Conservation (phyloP, 2,888 invertebrate species). For the Choreutis nemorana region DNA sequence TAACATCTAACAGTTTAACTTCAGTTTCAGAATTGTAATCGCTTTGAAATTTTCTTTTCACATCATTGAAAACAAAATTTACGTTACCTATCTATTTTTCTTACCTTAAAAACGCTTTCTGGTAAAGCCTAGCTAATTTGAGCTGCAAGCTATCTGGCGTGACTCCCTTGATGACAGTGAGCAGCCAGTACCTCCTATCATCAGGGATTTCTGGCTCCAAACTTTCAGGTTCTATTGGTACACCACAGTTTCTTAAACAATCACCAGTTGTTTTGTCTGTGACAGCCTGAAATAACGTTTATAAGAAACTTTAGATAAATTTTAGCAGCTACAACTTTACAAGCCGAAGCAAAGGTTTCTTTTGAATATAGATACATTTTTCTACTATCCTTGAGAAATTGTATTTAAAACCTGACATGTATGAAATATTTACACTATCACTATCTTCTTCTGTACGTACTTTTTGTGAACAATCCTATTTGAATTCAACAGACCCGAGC, state of each 20-base stretch:
- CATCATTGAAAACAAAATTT: too few relatives aligned
- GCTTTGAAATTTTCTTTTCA: too few relatives aligned
- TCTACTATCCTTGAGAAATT: too few relatives aligned
- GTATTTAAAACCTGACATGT: too few relatives aligned
- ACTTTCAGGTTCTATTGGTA: slow-evolving; percentile 45
- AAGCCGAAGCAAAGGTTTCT: too few relatives aligned
- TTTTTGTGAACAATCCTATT: too few relatives aligned
- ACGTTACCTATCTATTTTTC: slow-evolving; percentile 4
- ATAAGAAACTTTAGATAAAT: too few relatives aligned
- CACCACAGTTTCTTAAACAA: slow-evolving; percentile 61
- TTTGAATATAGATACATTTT: too few relatives aligned
- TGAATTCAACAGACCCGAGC: too few relatives aligned
- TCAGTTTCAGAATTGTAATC: neutral
- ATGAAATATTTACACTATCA: too few relatives aligned
- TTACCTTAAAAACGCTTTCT: slow-evolving; percentile 81
- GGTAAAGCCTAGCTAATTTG: slow-evolving; percentile 78
- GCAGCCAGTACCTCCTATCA: slow-evolving; percentile 80
- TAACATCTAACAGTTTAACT: neutral
- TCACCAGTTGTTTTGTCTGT: slow-evolving; percentile 56
- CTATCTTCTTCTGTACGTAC: too few relatives aligned
- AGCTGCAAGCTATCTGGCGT: slow-evolving; percentile 74
- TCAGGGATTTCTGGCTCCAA: slow-evolving; percentile 64
- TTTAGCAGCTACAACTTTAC: too few relatives aligned
- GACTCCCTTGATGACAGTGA: slow-evolving; percentile 74
- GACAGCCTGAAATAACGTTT: slow-evolving; percentile 40